A percentile compares a stretch with the other conserved stretches of the same genome.
These are phyloP conservation scores for Pterois miles DNA, from an alignment of 2,797 vertebrate genomes.

Conservation along the genomic window DNA sequence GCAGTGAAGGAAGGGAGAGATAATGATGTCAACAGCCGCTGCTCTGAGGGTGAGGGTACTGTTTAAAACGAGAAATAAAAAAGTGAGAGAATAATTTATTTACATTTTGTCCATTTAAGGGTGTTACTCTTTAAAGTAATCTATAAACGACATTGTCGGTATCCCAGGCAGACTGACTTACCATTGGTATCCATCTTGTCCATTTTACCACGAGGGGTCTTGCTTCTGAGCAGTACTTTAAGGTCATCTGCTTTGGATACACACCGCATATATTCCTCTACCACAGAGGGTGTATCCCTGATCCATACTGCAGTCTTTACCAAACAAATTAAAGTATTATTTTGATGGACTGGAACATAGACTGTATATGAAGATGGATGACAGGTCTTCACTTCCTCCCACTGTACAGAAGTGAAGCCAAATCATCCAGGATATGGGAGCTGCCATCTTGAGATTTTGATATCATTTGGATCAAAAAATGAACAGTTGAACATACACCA, in stretches of 20 bases:
- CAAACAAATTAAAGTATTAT: conserved; percentile 27
- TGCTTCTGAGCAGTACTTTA: conserved; percentile 41
- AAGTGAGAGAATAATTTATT: background rate
- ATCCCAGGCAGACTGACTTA: conserved; percentile 34
- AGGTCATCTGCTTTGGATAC: conserved; percentile 43
- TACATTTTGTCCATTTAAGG: background rate
- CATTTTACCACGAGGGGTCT: background rate
- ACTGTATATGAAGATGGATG: too few species aligned
- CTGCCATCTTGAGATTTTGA: too few species aligned
- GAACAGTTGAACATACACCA: too few species aligned
- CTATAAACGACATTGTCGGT: too few species aligned
- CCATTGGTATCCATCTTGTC: conserved; percentile 16
- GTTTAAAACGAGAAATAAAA: conserved; percentile 15
- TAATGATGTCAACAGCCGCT: conserved; percentile 52
- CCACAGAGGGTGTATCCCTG: conserved; percentile 33
- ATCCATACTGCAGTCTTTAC: conserved; percentile 51
- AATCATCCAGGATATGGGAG: too few species aligned
- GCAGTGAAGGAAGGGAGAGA: conserved; percentile 21
- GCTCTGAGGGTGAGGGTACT: conserved; percentile 55
- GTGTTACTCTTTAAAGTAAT: too few species aligned
- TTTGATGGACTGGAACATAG: background rate
- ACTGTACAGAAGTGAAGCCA: too few species aligned
- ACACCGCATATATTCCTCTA: conserved; percentile 47
- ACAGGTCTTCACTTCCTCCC: too few species aligned
- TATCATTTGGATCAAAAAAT: too few species aligned